Evolutionary conservation across 1,140 invertebrate genomes (phyloP).

Genomic region (Drosophila nebulosa): DNA sequence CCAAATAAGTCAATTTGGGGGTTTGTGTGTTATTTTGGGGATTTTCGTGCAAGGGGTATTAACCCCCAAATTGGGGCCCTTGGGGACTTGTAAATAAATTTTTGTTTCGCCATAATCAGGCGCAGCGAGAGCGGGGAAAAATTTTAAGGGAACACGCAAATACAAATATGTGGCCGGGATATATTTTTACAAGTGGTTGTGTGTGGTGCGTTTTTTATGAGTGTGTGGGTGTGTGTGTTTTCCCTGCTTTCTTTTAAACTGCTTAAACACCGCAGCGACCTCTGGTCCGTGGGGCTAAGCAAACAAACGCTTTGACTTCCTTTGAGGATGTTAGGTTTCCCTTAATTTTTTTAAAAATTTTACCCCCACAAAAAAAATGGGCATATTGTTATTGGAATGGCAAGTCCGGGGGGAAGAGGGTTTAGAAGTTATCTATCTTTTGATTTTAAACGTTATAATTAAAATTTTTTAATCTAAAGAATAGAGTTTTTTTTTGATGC

Average conservation of each 20-base stretch:
- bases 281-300: constrained; percentile 56
- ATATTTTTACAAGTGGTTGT: constrained; percentile 38
- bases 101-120: constrained; percentile 78
- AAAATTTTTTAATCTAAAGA: no score
- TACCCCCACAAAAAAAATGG: neutral
- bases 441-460: no score
- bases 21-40: constrained; percentile 28
- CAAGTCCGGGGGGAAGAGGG: no score
- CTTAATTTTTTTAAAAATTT: neutral
- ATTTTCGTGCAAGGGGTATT: constrained; percentile 76
- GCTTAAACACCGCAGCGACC: constrained; percentile 56
- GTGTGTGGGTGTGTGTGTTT: constrained; percentile 27
- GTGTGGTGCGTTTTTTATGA: constrained; percentile 23
- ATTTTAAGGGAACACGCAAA: constrained; percentile 69
- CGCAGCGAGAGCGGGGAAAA: constrained; percentile 67
- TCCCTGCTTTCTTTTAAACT: constrained; percentile 63
- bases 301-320: constrained; percentile 56
- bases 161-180: constrained; percentile 62
- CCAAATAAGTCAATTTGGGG: constrained; percentile 18
- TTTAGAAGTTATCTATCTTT: neutral
- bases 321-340: constrained; percentile 23
- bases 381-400: neutral
- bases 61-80: constrained; percentile 75
- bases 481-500: no score
- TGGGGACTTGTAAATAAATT: constrained; percentile 73